A percentile compares a stretch with the other conserved stretches of the same genome.
Evolutionary conservation across 2,113 vertebrate genomes (phyloP).

Genomic region (Pluvianellus socialis): DNA sequence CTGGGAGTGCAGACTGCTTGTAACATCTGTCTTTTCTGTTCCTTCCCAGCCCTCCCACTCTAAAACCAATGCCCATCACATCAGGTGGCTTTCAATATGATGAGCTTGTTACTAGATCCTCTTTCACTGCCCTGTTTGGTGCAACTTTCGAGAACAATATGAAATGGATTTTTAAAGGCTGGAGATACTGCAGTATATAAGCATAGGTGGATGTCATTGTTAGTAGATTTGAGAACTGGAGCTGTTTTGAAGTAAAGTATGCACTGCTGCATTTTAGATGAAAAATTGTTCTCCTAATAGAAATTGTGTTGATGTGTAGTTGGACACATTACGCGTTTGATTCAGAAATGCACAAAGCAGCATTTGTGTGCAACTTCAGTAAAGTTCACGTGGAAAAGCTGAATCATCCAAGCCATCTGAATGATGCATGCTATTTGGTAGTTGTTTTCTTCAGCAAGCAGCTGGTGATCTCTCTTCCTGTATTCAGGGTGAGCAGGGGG

Average conservation of each 20-base stretch:
- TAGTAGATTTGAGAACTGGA: not conserved
- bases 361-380: conserved; percentile 31
- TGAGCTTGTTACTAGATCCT: not conserved
- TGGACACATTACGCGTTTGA: not conserved
- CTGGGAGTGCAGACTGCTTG: not conserved
- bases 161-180: not conserved
- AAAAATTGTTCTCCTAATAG: conserved; percentile 3
- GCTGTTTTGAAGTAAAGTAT: not conserved
- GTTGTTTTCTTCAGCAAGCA: conserved; percentile 29
- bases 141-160: not conserved
- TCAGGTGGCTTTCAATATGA: not conserved
- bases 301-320: not conserved
- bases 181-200: not conserved
- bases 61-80: not conserved
- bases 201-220: not conserved
- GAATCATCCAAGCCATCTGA: conserved; percentile 36
- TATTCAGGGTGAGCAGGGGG: not conserved
- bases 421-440: not conserved
- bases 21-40: conserved; percentile 5
- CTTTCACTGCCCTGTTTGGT: not conserved
- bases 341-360: conserved; percentile 51
- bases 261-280: not conserved
- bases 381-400: conserved; percentile 48
- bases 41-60: not conserved
- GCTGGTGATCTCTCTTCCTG: conserved; percentile 50